phyloP scores from a whole-genome alignment of 2,797 vertebrate species.

The Betta splendens region DNA sequence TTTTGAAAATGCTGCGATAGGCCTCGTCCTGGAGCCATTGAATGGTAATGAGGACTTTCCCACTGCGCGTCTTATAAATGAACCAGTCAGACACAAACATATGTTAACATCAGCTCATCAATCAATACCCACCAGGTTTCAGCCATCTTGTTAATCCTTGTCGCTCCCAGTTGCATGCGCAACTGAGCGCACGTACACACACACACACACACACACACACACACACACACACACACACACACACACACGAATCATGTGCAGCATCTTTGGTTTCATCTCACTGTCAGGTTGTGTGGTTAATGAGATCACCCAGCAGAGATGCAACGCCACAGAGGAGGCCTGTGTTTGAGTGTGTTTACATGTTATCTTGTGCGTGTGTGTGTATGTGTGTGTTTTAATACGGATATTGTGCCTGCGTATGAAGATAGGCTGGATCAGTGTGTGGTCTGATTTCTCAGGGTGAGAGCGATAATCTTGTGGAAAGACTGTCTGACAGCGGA shows the following conservation, averaged over 20 bases:
- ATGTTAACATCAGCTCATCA: constrained; percentile 8
- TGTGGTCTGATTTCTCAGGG: constrained; percentile 54
- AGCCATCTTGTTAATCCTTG: constrained; percentile 41
- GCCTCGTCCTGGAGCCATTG: constrained; percentile 1
- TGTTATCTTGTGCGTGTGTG: neutral
- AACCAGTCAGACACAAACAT: constrained; percentile 13
- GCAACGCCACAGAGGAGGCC: constrained; percentile 33
- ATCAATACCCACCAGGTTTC: constrained; percentile 34
- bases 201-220: constrained; percentile 1
- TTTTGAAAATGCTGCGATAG: constrained; percentile 26
- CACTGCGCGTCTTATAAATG: constrained; percentile 1
- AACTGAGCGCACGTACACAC: constrained; percentile 19
- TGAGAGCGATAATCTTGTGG: constrained; percentile 48
- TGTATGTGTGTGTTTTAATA: neutral
- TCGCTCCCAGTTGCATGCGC: constrained; percentile 26
- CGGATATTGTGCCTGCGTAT: constrained; percentile 28
- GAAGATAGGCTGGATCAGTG: constrained; percentile 41
- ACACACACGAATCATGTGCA: constrained; percentile 15
- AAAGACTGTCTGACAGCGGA: constrained; percentile 45
- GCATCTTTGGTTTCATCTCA: constrained; percentile 50
- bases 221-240: constrained; percentile 8
- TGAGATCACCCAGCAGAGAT: constrained; percentile 61
- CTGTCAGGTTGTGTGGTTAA: constrained; percentile 49
- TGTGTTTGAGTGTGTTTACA: constrained; percentile 9
- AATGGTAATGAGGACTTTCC: constrained; percentile 10